phyloP scores from a whole-genome alignment of 2,888 invertebrate species.

The Eucera pruinosa region DNA sequence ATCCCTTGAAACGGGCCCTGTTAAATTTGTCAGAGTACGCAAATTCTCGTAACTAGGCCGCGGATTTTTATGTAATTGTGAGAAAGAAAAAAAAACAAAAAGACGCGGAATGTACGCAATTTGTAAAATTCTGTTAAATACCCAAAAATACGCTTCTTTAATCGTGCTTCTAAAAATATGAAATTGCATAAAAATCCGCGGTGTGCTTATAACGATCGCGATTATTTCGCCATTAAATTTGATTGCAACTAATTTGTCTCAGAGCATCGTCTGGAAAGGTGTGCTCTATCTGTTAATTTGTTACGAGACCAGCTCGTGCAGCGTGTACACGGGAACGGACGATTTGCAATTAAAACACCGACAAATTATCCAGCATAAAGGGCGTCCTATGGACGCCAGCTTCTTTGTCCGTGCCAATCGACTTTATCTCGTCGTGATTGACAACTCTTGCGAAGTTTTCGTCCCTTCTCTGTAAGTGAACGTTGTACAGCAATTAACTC shows the following conservation, averaged over 20 bases:
- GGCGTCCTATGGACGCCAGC: slow-evolving; percentile 68
- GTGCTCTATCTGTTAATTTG: slow-evolving; percentile 71
- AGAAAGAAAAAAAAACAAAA: no score
- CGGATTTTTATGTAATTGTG: no score
- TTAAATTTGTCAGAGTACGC: slow-evolving; percentile 67
- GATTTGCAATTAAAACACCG: slow-evolving; percentile 55
- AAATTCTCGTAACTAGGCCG: background rate
- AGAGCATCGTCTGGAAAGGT: slow-evolving; percentile 71
- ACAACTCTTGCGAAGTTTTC: slow-evolving; percentile 63
- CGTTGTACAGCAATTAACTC: no score
- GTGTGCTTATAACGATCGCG: no score
- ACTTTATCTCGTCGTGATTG: slow-evolving; percentile 73
- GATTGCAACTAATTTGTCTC: slow-evolving; percentile 1
- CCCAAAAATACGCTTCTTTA: no score
- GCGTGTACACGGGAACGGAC: slow-evolving; percentile 64
- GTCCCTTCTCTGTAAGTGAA: slow-evolving; percentile 68
- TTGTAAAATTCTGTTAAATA: no score
- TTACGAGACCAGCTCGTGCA: slow-evolving; percentile 64
- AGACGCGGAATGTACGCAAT: no score
- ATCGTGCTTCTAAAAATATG: no score
- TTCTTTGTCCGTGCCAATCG: slow-evolving; percentile 71
- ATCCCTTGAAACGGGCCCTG: slow-evolving; percentile 13
- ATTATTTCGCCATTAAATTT: background rate
- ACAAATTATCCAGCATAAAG: slow-evolving; percentile 64
- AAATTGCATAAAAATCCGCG: no score